Percentiles rank a stretch among this genome's conserved stretches.
phyloP scores from a whole-genome alignment of 2,113 vertebrate genomes.

The Sturnira hondurensis region DNA sequence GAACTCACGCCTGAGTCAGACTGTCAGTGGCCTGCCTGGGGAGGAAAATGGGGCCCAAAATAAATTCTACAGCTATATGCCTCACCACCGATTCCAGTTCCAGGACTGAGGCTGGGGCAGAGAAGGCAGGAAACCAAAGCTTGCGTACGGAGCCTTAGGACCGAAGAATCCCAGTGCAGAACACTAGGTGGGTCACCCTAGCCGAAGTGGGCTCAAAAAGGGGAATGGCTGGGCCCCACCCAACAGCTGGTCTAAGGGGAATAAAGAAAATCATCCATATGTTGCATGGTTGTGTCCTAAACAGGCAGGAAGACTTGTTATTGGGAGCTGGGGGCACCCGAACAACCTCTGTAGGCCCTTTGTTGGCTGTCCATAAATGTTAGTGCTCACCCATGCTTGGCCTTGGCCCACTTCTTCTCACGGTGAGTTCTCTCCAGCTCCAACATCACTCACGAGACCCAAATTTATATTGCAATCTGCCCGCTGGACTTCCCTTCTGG shows the following conservation, averaged over 20 bases:
- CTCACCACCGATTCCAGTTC: neutral
- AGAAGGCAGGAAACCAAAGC: neutral
- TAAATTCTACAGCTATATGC: conserved; percentile 1
- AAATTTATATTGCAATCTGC: neutral
- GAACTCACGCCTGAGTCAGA: conserved; percentile 44
- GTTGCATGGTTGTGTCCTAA: neutral
- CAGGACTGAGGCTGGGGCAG: neutral
- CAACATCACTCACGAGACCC: neutral
- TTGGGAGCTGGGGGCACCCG: neutral
- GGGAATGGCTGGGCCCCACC: neutral
- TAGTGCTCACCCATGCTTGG: too few species aligned
- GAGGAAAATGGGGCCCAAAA: neutral
- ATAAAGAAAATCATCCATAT: neutral
- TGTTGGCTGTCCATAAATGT: neutral
- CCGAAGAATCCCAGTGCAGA: neutral
- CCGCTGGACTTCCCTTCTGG: neutral
- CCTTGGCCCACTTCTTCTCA: neutral
- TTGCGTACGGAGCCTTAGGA: neutral
- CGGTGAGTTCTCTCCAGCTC: neutral
- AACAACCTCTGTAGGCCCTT: neutral
- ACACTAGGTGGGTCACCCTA: neutral
- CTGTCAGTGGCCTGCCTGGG: neutral
- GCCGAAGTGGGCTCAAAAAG: neutral
- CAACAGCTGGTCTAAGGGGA: neutral
- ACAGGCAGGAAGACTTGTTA: neutral